Evolutionary conservation across 2,888 invertebrate species (phyloP).

Genomic region (Lochmaea capreae): DNA sequence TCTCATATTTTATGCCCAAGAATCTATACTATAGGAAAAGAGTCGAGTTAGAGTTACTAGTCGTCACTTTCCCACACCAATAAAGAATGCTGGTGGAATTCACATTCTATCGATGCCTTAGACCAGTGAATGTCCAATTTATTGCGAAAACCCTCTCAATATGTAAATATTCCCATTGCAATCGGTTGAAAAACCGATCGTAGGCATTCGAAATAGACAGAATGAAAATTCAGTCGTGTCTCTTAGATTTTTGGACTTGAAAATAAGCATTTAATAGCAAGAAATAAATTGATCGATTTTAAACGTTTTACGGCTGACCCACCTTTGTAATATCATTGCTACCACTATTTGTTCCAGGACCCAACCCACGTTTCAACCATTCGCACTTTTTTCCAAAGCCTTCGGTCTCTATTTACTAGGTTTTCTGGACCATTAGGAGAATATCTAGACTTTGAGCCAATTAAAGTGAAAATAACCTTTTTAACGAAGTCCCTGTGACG

Average conservation of each 20-base stretch:
- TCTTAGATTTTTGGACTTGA: neutral
- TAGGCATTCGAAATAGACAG: neutral
- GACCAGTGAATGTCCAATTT: constrained; percentile 30
- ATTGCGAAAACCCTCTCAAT: constrained; percentile 23
- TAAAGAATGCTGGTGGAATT: constrained; percentile 34
- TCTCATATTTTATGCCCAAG: neutral
- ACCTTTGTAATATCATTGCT: too few relatives aligned
- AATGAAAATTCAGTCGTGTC: neutral
- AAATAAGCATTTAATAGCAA: neutral
- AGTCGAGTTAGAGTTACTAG: constrained; percentile 26
- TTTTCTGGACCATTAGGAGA: neutral
- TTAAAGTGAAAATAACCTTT: neutral
- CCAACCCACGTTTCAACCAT: too few relatives aligned
- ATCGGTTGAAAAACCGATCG: constrained; percentile 5
- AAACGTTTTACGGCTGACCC: too few relatives aligned
- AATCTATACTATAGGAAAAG: constrained; percentile 19
- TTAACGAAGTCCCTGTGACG: too few relatives aligned
- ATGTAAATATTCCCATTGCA: constrained; percentile 22
- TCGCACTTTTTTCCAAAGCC: too few relatives aligned
- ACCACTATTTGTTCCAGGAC: too few relatives aligned
- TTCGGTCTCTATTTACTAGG: neutral
- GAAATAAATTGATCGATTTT: too few relatives aligned
- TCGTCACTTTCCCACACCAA: constrained; percentile 32
- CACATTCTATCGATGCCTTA: constrained; percentile 30
- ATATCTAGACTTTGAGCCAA: neutral